These are phyloP conservation scores for Centruroides vittatus DNA, from an alignment of 1,140 invertebrate species.

Conservation along the genomic window DNA sequence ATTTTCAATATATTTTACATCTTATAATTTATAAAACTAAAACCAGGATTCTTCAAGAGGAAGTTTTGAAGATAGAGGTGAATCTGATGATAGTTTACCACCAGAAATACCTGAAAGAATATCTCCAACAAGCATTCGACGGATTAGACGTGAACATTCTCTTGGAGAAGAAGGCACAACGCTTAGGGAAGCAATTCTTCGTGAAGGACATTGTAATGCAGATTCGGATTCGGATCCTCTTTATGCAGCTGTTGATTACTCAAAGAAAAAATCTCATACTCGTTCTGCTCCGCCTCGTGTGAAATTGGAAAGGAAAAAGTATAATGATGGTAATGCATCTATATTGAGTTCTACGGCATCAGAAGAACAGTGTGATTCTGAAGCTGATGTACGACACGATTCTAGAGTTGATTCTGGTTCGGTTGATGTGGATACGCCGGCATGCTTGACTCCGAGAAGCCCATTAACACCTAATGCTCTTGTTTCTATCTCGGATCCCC, in stretches of 20 bases:
- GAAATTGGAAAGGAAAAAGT: conserved; percentile 29
- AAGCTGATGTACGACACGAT: conserved; percentile 16
- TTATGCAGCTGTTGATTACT: conserved; percentile 13
- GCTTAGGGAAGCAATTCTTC: no score
- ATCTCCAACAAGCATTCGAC: conserved; percentile 18
- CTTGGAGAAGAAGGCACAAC: background rate
- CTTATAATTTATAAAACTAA: background rate
- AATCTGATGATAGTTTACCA: conserved; percentile 27
- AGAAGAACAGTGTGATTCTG: conserved; percentile 12
- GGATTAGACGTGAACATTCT: conserved; percentile 18
- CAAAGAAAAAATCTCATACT: conserved; percentile 15
- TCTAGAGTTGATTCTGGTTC: conserved; percentile 30
- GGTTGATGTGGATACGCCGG: conserved; percentile 29
- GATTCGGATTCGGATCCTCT: conserved; percentile 1
- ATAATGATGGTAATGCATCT: conserved; percentile 17
- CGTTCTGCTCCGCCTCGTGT: conserved; percentile 24
- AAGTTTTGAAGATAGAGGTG: conserved; percentile 28
- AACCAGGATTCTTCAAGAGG: conserved; percentile 31
- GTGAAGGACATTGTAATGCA: no score
- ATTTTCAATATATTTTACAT: no score
- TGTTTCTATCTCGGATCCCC: background rate
- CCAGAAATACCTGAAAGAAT: conserved; percentile 19
- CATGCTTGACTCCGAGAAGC: background rate
- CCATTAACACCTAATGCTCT: background rate
- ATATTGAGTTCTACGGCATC: conserved; percentile 12